These are phyloP conservation scores for Hydriomena furcata DNA, from an alignment of 2,888 invertebrate genomes.

Conservation along the genomic window DNA sequence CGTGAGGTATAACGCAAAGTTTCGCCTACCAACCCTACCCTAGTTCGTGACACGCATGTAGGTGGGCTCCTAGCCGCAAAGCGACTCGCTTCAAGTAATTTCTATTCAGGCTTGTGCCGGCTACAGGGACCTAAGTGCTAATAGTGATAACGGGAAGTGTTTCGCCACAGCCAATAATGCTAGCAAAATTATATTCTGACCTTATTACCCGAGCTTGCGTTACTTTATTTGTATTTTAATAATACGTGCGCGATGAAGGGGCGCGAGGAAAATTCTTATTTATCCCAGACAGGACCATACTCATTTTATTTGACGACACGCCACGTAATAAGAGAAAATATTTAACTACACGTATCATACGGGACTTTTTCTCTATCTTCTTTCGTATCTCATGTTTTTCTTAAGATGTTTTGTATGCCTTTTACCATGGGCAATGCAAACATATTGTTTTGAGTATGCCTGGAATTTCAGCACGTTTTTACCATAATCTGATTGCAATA, in stretches of 20 bases:
- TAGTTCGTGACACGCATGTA: constrained; percentile 66
- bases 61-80: constrained; percentile 35
- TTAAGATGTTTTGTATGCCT: too few species aligned
- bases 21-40: constrained; percentile 17
- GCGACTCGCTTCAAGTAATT: constrained; percentile 58
- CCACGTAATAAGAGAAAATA: constrained; percentile 3
- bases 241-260: constrained; percentile 7
- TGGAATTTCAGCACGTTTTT: too few species aligned
- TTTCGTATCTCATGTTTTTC: too few species aligned
- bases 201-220: constrained; percentile 26
- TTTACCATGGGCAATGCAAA: too few species aligned
- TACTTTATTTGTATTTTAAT: constrained; percentile 20
- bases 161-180: constrained; percentile 46
- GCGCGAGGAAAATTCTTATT: constrained; percentile 2
- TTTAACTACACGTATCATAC: not conserved
- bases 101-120: constrained; percentile 61
- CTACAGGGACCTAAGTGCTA: constrained; percentile 64
- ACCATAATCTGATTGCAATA: too few species aligned
- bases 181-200: constrained; percentile 33
- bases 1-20: constrained; percentile 5
- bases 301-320: constrained; percentile 18
- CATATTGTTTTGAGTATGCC: too few species aligned
- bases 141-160: constrained; percentile 61
- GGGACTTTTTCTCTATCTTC: too few species aligned
- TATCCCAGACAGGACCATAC: constrained; percentile 4